Conservation (phyloP, 1,140 invertebrate genomes). For the Drosophila pectinifera region DNA sequence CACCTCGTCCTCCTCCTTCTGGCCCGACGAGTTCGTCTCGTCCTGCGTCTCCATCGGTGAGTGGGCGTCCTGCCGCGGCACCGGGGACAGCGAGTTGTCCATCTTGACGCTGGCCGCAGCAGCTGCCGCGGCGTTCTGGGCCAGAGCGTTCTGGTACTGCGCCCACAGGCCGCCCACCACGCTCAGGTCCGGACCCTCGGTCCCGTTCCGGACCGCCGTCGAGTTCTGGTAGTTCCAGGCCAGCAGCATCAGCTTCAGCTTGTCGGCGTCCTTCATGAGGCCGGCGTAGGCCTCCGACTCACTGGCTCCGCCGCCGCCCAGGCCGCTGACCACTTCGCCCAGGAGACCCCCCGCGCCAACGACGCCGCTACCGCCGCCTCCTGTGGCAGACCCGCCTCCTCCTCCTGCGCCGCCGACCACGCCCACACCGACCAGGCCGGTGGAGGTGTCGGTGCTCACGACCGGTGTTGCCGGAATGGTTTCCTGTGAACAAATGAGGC, state of each 20-base stretch:
- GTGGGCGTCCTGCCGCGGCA: constrained; percentile 69
- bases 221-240: constrained; percentile 93
- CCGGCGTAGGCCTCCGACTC: constrained; percentile 82
- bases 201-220: constrained; percentile 86
- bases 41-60: constrained; percentile 90
- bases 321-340: constrained; percentile 49
- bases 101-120: constrained; percentile 71
- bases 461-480: constrained; percentile 80
- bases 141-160: constrained; percentile 88
- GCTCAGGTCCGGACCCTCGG: constrained; percentile 83
- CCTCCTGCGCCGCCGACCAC: constrained; percentile 41
- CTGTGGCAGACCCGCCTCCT: constrained; percentile 39
- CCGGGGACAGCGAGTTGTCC: constrained; percentile 78
- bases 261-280: constrained; percentile 91
- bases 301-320: constrained; percentile 56
- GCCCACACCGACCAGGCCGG: constrained; percentile 64
- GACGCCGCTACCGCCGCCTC: constrained; percentile 13
- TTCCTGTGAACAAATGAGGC: constrained; percentile 44
- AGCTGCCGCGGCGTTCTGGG: constrained; percentile 76
- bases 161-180: constrained; percentile 91
- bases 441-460: constrained; percentile 69
- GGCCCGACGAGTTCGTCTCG: constrained; percentile 96
- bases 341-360: constrained; percentile 53
- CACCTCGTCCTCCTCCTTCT: constrained; percentile 97
- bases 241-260: constrained; percentile 93